Evolutionary conservation across 2,113 vertebrate genomes (phyloP), one percentile per base, ranked within the genome.

Genomic region (Coreoperca whiteheadi): DNA sequence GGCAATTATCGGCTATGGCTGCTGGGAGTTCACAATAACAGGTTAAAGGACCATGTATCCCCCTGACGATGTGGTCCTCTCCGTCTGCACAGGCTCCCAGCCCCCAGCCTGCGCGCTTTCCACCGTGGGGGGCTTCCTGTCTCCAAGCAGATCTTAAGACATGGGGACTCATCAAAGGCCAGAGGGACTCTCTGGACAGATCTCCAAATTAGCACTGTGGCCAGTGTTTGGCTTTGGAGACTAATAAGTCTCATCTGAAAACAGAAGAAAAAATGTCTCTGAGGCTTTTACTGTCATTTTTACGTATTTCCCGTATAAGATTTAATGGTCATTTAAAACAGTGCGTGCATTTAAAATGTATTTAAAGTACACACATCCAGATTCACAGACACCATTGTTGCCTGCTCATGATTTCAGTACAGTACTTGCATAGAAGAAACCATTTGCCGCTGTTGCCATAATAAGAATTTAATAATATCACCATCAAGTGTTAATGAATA

Each of bases 21-120:
- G 90, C 91, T 92, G 95, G 94, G 94, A 95, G 91, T 94, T 95
- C 93, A 92, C 92, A 93, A 93, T 94, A 95, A 94, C 95, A 95
- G 94, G 95, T 93, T 95, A 94, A 94, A 94, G 93, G 92, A 94
- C 84, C 93, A 89, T 91, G 93, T 95, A 95, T 95, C 94, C 95
- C 94, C 94, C 71, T 89, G 93, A 94, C 89, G 73, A 90, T 74
- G 91, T 79, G 78, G 89, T 88, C 86, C 56, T 90, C 85, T 89
- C 73, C 70, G 72, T 86, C 93, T 90, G 89, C 71, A 91, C 30
- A 74, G 69, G 67, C 67, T 72, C 82, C 77, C 79, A 66, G 83
- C 87, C 88, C 88, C 85, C 61, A 77, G 91, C 90, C 76, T 73
- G 70, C 61, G 9, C 70, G 80, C 81, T 79, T 61, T 72, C 85